Percentiles rank a stretch among this genome's conserved stretches.
Conservation (phyloP, 2,113 vertebrate species). For the Chaetorhynchus papuensis region DNA sequence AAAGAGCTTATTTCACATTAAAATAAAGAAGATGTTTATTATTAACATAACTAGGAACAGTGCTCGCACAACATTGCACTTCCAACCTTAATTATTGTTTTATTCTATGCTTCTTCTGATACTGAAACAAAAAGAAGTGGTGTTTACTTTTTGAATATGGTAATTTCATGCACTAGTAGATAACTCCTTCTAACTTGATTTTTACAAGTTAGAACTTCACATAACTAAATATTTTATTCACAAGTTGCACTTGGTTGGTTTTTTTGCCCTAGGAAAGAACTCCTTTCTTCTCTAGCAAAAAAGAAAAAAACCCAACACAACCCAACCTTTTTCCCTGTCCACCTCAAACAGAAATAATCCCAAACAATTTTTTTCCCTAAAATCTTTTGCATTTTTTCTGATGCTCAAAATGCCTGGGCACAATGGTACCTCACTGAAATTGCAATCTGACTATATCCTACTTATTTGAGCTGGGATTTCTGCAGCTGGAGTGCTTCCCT, state of each 20-base stretch:
- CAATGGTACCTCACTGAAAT: neutral
- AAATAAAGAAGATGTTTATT: neutral
- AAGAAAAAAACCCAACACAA: neutral
- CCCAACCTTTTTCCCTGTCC: rapidly evolving
- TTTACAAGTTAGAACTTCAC: neutral
- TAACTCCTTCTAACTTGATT: neutral
- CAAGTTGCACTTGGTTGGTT: neutral
- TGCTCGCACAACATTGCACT: rapidly evolving
- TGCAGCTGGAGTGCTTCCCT: neutral
- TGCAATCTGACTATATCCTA: neutral
- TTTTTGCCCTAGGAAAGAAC: neutral
- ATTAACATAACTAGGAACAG: neutral
- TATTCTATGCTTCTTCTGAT: neutral
- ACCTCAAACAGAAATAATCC: rapidly evolving
- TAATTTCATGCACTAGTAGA: neutral
- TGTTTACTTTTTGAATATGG: neutral
- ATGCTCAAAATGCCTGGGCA: neutral
- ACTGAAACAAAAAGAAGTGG: neutral
- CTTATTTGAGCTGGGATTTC: neutral
- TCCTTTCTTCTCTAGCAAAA: neutral
- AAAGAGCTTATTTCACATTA: neutral
- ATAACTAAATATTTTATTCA: neutral
- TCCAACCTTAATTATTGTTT: neutral
- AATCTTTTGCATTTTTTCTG: neutral
- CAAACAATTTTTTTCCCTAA: neutral